These are phyloP conservation scores for Sympetrum striolatum DNA, from an alignment of 2,888 invertebrate genomes.

Conservation along the genomic window DNA sequence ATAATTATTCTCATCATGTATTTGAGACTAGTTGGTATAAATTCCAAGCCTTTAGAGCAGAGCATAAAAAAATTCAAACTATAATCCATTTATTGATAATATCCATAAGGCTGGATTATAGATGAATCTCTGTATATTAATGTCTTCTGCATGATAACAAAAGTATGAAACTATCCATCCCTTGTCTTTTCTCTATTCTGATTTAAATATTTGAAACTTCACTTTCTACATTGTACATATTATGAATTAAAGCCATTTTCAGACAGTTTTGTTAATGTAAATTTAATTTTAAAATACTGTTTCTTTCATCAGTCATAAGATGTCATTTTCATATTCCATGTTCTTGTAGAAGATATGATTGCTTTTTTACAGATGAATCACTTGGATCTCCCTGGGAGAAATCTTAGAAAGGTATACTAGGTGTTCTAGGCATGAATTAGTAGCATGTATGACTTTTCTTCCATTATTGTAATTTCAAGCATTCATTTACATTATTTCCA, in stretches of 20 bases:
- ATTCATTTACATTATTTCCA: slow-evolving; percentile 25
- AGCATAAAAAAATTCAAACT: too few relatives aligned
- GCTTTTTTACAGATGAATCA: slow-evolving; percentile 53
- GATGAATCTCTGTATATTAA: not conserved
- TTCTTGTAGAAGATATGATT: slow-evolving; percentile 45
- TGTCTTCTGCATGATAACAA: not conserved
- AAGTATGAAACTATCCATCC: not conserved
- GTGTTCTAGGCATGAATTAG: slow-evolving; percentile 38
- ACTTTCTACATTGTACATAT: not conserved
- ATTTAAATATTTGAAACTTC: not conserved
- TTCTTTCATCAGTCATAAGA: slow-evolving; percentile 17
- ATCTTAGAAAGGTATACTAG: slow-evolving; percentile 55
- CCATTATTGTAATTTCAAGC: not conserved
- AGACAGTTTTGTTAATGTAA: not conserved
- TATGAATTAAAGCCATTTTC: not conserved
- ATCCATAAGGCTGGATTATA: not conserved
- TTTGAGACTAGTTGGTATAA: too few relatives aligned
- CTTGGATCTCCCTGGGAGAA: slow-evolving; percentile 55
- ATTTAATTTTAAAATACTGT: not conserved
- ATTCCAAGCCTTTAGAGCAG: too few relatives aligned
- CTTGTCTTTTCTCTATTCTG: not conserved
- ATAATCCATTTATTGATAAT: too few relatives aligned
- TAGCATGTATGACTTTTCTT: slow-evolving; percentile 20
- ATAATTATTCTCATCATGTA: too few relatives aligned
- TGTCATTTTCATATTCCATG: slow-evolving; percentile 10